Evolutionary conservation across 2,797 vertebrate species (phyloP), one percentile per base, ranked within the genome.

Genomic region (Xenopus petersii): DNA sequence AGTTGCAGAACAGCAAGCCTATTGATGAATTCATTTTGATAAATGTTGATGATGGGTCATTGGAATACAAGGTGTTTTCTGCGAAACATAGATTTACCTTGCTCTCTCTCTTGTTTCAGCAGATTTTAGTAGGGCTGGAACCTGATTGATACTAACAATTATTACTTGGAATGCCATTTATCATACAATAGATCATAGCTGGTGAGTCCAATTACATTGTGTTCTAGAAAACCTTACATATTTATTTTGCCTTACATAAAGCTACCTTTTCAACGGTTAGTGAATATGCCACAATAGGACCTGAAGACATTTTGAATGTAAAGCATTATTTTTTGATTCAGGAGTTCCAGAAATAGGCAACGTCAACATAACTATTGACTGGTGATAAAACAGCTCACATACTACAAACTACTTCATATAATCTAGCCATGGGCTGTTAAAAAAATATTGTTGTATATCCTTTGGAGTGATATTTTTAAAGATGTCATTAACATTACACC

Each of bases 21-120:
- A 12, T 17, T 49, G 51, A 58, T 59, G 59, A 65, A 62, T 68
- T 68, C 42, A 30, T 64, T 64, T n/a, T 10, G 8, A 42, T 42
- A 42, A 42, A 33, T 63, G 61, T 13, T 36, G 6, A 42, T 42
- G 6, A 15, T 33, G 26, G 12, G 61, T 36, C 12, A 24, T 15
- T 12, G 61, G 13, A 63, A 63, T 2, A 26, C 30, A 63, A 33
- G 12, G 12, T 33, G 4, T 15, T 63, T 63, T 63, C 30, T 63
- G 49, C 21, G 6, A 56, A 15, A 56, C 15, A 56, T 12, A 17
- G 0, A 56, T 56, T 56, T 16, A 56, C 13, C 3, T 56, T 56
- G 1, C 36, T 16, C 54, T 15, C 15, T 56, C 12, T 16, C 12
- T 56, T 12, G 54, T 5, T 56, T 16, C 15, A 15, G 4, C 16